Conservation (phyloP, 2,888 invertebrate species). For the Nudaria mundana region DNA sequence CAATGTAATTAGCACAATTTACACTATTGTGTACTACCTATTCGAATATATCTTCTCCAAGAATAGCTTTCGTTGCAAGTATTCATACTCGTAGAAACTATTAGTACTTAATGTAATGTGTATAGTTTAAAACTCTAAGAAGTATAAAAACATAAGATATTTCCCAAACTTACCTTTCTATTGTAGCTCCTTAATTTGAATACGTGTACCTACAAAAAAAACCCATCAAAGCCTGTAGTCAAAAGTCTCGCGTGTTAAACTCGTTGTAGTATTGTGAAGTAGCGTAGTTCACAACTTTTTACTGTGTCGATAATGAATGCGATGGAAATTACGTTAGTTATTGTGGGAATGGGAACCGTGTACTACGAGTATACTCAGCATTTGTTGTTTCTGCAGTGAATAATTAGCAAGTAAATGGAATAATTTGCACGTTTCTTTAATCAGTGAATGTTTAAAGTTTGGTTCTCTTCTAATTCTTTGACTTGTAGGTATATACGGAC, state of each 20-base stretch:
- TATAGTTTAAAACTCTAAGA: no score
- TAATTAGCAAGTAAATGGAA: slow-evolving; percentile 18
- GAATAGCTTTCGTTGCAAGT: no score
- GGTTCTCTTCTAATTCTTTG: not conserved
- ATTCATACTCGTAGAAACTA: no score
- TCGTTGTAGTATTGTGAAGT: slow-evolving; percentile 7
- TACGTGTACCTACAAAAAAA: no score
- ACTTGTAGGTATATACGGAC: not conserved
- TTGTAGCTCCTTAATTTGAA: no score
- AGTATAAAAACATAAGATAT: no score
- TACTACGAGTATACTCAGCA: slow-evolving; percentile 3
- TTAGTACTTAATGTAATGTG: no score
- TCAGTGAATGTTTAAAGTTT: not conserved
- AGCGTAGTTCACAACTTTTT: slow-evolving; percentile 47
- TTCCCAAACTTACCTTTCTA: no score
- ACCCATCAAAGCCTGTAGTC: not conserved
- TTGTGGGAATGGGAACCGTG: slow-evolving; percentile 45
- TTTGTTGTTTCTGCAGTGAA: slow-evolving; percentile 18
- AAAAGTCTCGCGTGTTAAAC: not conserved
- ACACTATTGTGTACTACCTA: no score
- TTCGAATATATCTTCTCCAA: no score
- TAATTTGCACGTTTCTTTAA: slow-evolving; percentile 8
- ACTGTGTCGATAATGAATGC: slow-evolving; percentile 48
- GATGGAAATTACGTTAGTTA: slow-evolving; percentile 31
- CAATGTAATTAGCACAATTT: no score